Evolutionary conservation across 2,797 vertebrate species (phyloP).

Genomic region (Periparus ater): DNA sequence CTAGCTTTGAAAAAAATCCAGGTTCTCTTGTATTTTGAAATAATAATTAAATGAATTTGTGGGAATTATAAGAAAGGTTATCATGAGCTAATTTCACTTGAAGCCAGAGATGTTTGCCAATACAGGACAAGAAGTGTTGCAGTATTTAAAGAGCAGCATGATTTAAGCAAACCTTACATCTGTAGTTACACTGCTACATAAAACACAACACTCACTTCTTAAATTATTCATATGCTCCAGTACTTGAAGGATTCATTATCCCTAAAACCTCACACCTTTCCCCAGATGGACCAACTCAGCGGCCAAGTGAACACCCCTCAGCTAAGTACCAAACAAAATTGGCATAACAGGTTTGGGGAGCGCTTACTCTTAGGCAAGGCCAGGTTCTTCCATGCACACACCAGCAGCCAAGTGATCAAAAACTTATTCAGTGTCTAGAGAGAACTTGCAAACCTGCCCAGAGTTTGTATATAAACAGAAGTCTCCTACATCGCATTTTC

Average conservation of each 20-base stretch:
- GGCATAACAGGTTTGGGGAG: background rate
- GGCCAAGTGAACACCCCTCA: background rate
- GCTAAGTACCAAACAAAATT: background rate
- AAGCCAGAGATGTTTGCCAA: background rate
- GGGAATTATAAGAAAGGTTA: background rate
- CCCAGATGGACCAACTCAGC: background rate
- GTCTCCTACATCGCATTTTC: background rate
- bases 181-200: background rate
- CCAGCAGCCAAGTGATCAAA: background rate
- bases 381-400: background rate
- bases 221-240: background rate
- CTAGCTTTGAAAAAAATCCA: background rate
- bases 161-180: background rate
- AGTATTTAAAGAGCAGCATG: background rate
- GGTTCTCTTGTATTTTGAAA: background rate
- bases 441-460: background rate
- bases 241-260: background rate
- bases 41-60: background rate
- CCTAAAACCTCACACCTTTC: background rate
- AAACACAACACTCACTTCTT: background rate
- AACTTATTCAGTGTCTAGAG: background rate
- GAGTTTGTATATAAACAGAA: background rate
- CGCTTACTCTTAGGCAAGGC: background rate
- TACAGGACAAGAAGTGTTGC: background rate
- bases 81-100: background rate